phyloP scores from a whole-genome alignment of 2,888 invertebrate species.

The Allygus modestus region DNA sequence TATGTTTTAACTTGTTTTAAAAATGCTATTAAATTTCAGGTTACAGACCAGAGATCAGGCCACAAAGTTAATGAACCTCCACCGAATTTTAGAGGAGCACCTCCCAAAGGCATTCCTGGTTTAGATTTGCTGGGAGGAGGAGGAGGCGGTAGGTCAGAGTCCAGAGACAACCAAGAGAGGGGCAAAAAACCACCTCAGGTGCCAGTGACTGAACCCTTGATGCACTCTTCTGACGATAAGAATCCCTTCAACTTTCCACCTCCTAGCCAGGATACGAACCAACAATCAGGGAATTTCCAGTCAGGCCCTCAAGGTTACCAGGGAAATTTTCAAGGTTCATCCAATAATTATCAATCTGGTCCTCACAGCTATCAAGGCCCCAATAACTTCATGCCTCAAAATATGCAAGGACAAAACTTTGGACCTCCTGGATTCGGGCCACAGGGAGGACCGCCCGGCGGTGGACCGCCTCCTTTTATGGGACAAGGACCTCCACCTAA shows the following conservation, averaged over 20 bases:
- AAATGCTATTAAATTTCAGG: too few species aligned
- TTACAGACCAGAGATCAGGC: neutral
- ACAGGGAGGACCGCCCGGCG: neutral
- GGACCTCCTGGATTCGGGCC: conserved; percentile 57
- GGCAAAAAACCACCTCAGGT: conserved; percentile 58
- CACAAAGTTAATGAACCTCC: conserved; percentile 29
- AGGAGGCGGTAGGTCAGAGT: conserved; percentile 1
- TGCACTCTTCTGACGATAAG: conserved; percentile 69
- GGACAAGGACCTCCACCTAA: conserved; percentile 48
- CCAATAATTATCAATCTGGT: conserved; percentile 38
- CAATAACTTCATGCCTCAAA: conserved; percentile 57
- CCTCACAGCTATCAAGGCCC: conserved; percentile 62
- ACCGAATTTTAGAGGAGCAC: conserved; percentile 3
- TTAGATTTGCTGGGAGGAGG: conserved; percentile 80
- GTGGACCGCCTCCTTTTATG: conserved; percentile 11
- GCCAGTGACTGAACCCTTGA: conserved; percentile 62
- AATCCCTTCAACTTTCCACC: conserved; percentile 69
- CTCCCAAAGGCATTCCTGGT: conserved; percentile 82
- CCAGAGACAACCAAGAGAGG: conserved; percentile 48
- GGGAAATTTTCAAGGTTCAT: conserved; percentile 40
- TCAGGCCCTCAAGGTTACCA: conserved; percentile 8
- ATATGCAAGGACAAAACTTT: conserved; percentile 49
- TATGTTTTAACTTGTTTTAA: too few species aligned
- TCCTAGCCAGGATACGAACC: conserved; percentile 48
- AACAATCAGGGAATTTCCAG: conserved; percentile 1